These are phyloP conservation scores for Oreochromis grahami DNA, from an alignment of 2,797 vertebrate species.

Conservation along the genomic window DNA sequence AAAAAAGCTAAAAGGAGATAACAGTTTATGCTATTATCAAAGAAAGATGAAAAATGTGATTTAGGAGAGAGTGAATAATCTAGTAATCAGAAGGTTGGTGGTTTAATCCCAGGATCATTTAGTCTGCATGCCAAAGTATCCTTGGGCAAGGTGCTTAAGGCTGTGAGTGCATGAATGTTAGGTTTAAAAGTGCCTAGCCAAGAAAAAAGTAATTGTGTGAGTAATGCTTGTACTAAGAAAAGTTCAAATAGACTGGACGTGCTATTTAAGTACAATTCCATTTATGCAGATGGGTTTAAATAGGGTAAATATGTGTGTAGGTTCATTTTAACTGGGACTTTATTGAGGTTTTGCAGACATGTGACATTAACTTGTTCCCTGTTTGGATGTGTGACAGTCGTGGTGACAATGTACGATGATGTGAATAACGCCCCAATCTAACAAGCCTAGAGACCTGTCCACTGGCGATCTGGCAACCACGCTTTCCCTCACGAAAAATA, in stretches of 20 bases:
- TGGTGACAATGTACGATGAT: neutral
- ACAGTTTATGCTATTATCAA: neutral
- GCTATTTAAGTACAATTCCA: neutral
- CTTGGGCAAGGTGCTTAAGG: too few species aligned
- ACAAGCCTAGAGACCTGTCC: neutral
- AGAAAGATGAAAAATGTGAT: fast-evolving
- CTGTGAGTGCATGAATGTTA: too few species aligned
- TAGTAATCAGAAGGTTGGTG: neutral
- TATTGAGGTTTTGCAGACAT: fast-evolving
- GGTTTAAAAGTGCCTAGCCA: neutral
- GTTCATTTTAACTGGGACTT: neutral
- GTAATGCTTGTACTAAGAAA: neutral
- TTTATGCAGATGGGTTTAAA: neutral
- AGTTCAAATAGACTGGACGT: fast-evolving
- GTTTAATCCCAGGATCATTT: fast-evolving
- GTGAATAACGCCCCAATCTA: fast-evolving
- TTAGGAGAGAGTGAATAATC: neutral
- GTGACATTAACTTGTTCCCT: fast-evolving
- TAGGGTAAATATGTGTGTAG: fast-evolving
- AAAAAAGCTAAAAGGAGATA: neutral
- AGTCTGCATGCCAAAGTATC: too few species aligned
- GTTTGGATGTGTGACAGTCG: neutral
- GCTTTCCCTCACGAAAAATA: fast-evolving
- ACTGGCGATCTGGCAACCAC: fast-evolving
- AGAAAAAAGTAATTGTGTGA: neutral